Evolutionary conservation across 2,888 invertebrate genomes (phyloP), one percentile per base, ranked within the genome.

Genomic region (Acronicta aceris): DNA sequence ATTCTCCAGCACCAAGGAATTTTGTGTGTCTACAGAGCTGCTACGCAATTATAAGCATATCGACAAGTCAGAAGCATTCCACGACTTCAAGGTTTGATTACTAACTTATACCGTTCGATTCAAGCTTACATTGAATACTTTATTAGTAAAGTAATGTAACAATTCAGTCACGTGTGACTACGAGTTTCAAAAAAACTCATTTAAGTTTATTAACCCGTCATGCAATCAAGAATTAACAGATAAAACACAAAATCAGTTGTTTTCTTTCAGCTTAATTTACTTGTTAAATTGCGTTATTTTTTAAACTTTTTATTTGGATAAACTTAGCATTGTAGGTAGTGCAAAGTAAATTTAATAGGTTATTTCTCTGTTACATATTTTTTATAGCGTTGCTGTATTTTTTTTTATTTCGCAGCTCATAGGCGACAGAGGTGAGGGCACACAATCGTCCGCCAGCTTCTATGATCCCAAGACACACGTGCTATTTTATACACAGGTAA

Each of bases 1-100:
- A 0, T 95, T 98, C 88, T 96, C 97, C 36, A 97, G 97, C 77
- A 97, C 97, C 50, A 96, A 96, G 72, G 97, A 98, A 88, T 98
- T 97, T 86, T 96, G 96, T 58, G 98, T 98, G 7, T 96, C 97
- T 10, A 97, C 97, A 13, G 95, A 95, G 72, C 95, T 97, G 46
- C 90, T 98, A 41, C 96, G 96, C 83, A 97, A 98, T 84, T 96
- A 97, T 88, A 96, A 96, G 21, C 90, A 96, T 74, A 96, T 96
- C n/a, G 95, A 96, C 65, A 96, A 96, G 78, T 92, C 94, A 15
- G 95, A 96, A 65, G 96, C 96, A 40, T 97, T 97, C 90, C 95
- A 96, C 79, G 95, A 96, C 74, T 98, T 96, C 89, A 96, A 96
- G 96, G 97, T 95, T 81, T 61, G 79, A 64, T 71, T 71, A 57